Evolutionary conservation across 2,888 invertebrate species (phyloP), one percentile per base, ranked within the genome.

Genomic region (Ganaspis brasiliensis): DNA sequence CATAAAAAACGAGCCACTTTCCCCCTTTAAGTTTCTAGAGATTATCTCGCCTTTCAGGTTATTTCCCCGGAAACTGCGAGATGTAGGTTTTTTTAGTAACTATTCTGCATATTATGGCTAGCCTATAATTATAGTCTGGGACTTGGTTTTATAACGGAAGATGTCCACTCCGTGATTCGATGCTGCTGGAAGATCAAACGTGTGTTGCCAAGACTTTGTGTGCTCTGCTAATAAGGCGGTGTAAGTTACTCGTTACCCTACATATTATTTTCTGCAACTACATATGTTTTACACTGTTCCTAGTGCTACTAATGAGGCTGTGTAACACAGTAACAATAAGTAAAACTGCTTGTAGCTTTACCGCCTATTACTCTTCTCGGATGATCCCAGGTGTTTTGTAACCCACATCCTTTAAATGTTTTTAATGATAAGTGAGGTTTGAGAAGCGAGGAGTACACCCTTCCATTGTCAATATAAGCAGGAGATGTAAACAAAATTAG

Each of bases 231-330:
- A 16, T 61, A 35, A 61, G 21, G 21, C 63, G 14, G 40, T 40
- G 40, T 14, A 40, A 63, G 40, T 63, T 63, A 12, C 37, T 40
- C 21, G 21, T 21, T 40, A 37, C 21, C 40, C 61, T 37, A 37
- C 35, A 61, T 61, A 61, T 35, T 61, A 61, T 63, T 21, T 63
- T 63, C 21, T 37, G 21, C 40, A 37, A 63, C 61, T 63, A 63
- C 63, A 63, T 63, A 63, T 63, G 63, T 63, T 63, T 40, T 21
- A 63, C 63, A 12, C 63, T 63, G 21, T 63, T 59, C 31, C n/a
- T 10, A 63, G 40, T 63, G 63, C 37, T 35, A 35, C 37, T 63
- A 63, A 63, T 63, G 40, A 63, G 37, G 21, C 37, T 40, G 14
- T 63, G 37, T 63, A 63, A 40, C 37, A 63, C 37, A 37, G 19